phyloP scores from a whole-genome alignment of 2,113 vertebrate genomes.

The Lampris incognitus region DNA sequence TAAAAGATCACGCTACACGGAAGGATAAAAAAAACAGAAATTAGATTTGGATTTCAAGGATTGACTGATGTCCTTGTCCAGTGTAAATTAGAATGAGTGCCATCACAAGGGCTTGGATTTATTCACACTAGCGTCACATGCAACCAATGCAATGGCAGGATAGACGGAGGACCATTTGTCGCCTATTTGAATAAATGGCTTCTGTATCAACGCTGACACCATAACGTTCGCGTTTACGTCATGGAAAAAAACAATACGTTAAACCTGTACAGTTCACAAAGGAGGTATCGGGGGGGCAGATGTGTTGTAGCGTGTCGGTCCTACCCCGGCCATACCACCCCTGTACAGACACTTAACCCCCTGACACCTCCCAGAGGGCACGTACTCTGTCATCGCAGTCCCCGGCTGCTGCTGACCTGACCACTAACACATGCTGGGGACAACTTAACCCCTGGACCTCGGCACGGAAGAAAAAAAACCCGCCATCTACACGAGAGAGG shows the following conservation, averaged over 20 bases:
- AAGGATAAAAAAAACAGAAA: too few relatives aligned
- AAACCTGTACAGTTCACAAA: not conserved
- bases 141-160: too few relatives aligned
- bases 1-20: too few relatives aligned
- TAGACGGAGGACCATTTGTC: too few relatives aligned
- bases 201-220: too few relatives aligned
- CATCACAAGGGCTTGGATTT: too few relatives aligned
- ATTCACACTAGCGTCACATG: too few relatives aligned
- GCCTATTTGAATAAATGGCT: too few relatives aligned
- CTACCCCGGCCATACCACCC: constrained; percentile 26
- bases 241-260: not conserved
- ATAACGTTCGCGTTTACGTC: too few relatives aligned
- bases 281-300: constrained; percentile 50
- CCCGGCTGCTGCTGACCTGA: constrained; percentile 72
- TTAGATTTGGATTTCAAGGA: too few relatives aligned
- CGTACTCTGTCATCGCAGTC: constrained; percentile 75
- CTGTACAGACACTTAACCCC: constrained; percentile 84
- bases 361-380: constrained; percentile 69
- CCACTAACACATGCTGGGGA: constrained; percentile 73
- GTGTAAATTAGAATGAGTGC: too few relatives aligned
- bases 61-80: too few relatives aligned
- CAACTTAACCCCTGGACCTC: constrained; percentile 79
- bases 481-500: constrained; percentile 28
- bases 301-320: constrained; percentile 25
- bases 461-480: constrained; percentile 56